A percentile compares a stretch with the other conserved stretches of the same genome.
Evolutionary conservation across 2,888 invertebrate species (phyloP).

Genomic region (Prosapia bicincta): DNA sequence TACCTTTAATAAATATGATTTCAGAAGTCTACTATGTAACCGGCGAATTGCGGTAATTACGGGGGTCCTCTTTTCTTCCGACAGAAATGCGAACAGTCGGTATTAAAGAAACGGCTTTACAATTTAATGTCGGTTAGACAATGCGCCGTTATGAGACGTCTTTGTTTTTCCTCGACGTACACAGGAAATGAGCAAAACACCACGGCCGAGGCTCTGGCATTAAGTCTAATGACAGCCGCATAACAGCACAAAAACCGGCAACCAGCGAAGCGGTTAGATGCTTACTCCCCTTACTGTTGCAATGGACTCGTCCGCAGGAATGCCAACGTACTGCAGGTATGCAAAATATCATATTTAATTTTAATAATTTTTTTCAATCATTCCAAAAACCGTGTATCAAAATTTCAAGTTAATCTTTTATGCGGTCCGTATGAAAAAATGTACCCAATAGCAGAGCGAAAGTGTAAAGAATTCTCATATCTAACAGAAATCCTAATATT

Average conservation of each 20-base stretch:
- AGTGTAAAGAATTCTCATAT: no score
- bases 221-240: neutral
- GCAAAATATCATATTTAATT: neutral
- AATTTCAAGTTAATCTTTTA: no score
- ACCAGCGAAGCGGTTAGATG: neutral
- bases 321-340: neutral
- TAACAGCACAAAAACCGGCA: neutral
- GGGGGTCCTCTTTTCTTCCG: neutral
- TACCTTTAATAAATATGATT: neutral
- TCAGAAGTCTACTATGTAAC: neutral
- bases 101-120: neutral
- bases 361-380: no score
- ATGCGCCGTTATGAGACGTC: neutral
- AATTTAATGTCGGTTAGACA: slow-evolving; percentile 2
- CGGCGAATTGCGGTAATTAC: neutral
- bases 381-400: no score
- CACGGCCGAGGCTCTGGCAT: neutral
- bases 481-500: no score
- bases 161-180: neutral
- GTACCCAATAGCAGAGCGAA: no score
- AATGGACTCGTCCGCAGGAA: neutral
- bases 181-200: neutral
- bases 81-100: neutral
- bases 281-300: neutral
- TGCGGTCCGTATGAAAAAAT: no score